Evolutionary conservation across 2,113 vertebrate species (phyloP).

Genomic region (Sebastes fasciatus): DNA sequence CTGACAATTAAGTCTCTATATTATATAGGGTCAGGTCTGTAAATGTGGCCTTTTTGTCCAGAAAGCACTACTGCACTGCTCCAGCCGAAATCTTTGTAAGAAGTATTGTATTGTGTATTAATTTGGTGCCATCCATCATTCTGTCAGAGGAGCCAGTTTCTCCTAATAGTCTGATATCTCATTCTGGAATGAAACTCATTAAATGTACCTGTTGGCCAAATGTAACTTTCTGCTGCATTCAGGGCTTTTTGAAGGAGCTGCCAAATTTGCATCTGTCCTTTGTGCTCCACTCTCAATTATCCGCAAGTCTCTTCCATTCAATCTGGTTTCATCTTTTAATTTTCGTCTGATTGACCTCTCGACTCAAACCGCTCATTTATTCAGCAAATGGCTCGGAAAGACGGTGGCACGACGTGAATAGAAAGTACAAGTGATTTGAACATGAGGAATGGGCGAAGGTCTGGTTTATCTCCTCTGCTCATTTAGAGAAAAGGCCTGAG

Average conservation of each 20-base stretch:
- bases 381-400: conserved; percentile 62
- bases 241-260: conserved; percentile 39
- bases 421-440: conserved; percentile 45
- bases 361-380: conserved; percentile 62
- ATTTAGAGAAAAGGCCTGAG: neutral
- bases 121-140: conserved; percentile 27
- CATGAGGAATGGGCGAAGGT: conserved; percentile 35
- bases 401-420: conserved; percentile 51
- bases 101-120: conserved; percentile 1
- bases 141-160: conserved; percentile 16
- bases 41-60: neutral
- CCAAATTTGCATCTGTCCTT: conserved; percentile 37
- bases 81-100: neutral
- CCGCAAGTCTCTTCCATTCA: conserved; percentile 64
- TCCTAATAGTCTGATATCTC: conserved; percentile 13
- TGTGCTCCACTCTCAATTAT: conserved; percentile 57
- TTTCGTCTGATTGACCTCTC: conserved; percentile 70
- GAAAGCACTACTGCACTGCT: neutral
- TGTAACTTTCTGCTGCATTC: conserved; percentile 23
- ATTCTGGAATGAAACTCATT: conserved; percentile 11
- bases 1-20: neutral
- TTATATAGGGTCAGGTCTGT: neutral
- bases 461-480: conserved; percentile 30
- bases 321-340: conserved; percentile 63
- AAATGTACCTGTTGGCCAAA: conserved; percentile 15